A percentile compares a stretch with the other conserved stretches of the same genome.
Evolutionary conservation across 1,140 invertebrate species (phyloP).

Genomic region (Drosophila repletoides): DNA sequence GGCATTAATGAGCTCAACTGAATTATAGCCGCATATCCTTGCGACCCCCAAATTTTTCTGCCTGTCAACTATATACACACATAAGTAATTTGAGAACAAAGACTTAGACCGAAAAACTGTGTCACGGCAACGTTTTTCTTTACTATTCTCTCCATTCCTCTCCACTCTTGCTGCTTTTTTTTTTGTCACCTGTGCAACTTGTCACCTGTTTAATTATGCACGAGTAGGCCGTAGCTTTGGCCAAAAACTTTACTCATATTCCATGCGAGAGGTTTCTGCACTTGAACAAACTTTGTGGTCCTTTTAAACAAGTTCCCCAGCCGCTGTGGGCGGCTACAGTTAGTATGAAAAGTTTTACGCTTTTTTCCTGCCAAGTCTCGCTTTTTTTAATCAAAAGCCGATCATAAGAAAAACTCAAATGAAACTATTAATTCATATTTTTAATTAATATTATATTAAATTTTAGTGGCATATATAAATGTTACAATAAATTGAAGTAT

Average conservation of each 20-base stretch:
- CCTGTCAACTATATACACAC: conserved; percentile 65
- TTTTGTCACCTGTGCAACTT: conserved; percentile 48
- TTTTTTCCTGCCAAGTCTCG: too few relatives aligned
- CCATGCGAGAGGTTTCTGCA: conserved; percentile 23
- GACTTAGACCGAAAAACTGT: conserved; percentile 52
- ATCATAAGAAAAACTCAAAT: too few relatives aligned
- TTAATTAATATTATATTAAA: too few relatives aligned
- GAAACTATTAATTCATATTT: too few relatives aligned
- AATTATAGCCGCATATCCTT: conserved; percentile 24
- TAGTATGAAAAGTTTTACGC: too few relatives aligned
- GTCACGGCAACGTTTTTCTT: conserved; percentile 47
- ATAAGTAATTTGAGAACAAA: conserved; percentile 59
- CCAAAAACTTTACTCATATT: conserved; percentile 50
- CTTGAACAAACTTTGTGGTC: conserved; percentile 42
- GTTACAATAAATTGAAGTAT: too few relatives aligned
- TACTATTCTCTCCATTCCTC: not conserved
- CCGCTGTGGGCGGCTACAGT: too few relatives aligned
- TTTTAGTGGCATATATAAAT: too few relatives aligned
- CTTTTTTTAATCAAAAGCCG: too few relatives aligned
- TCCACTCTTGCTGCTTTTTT: conserved; percentile 5
- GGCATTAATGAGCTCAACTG: conserved; percentile 53
- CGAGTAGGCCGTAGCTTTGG: conserved; percentile 30
- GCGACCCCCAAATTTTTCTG: not conserved
- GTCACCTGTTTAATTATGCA: conserved; percentile 68
- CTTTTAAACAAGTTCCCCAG: too few relatives aligned